Evolutionary conservation across 1,140 invertebrate genomes (phyloP).

Genomic region (Sesamia nonagrioides): DNA sequence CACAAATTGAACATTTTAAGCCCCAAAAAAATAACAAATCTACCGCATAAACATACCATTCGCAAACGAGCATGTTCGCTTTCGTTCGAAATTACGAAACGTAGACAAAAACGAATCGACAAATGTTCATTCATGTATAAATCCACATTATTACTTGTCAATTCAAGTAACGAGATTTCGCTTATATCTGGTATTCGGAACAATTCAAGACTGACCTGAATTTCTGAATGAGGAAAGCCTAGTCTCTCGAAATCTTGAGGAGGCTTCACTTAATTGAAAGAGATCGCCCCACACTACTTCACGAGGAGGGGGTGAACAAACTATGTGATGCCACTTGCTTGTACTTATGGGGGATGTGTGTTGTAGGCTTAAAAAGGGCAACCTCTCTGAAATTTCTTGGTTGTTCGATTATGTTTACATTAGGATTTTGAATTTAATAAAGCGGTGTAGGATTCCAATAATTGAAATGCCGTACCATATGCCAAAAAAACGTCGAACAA

Average conservation of each 20-base stretch:
- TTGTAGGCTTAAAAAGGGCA: slow-evolving; percentile 33
- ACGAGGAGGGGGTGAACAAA: slow-evolving; percentile 66
- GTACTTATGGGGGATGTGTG: slow-evolving; percentile 32
- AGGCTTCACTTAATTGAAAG: slow-evolving; percentile 79
- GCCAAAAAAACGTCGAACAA: no score
- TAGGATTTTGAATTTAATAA: background rate
- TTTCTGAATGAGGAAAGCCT: slow-evolving; percentile 57
- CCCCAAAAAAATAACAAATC: slow-evolving; percentile 25
- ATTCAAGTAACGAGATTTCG: slow-evolving; percentile 56
- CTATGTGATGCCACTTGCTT: slow-evolving; percentile 63
- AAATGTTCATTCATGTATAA: slow-evolving; percentile 44
- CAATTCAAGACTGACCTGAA: slow-evolving; percentile 62
- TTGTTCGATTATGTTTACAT: background rate
- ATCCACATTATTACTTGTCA: slow-evolving; percentile 53
- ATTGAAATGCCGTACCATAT: no score
- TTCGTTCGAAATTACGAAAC: background rate
- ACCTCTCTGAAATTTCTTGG: background rate
- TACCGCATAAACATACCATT: slow-evolving; percentile 12
- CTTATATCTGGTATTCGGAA: slow-evolving; percentile 58
- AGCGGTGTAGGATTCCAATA: no score
- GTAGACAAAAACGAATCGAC: slow-evolving; percentile 41
- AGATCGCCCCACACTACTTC: slow-evolving; percentile 62
- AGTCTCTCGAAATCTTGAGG: slow-evolving; percentile 55
- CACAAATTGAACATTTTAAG: background rate
- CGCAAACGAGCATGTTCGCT: slow-evolving; percentile 6